Evolutionary conservation across 2,888 invertebrate species (phyloP).

Genomic region (Lottia gigantea): DNA sequence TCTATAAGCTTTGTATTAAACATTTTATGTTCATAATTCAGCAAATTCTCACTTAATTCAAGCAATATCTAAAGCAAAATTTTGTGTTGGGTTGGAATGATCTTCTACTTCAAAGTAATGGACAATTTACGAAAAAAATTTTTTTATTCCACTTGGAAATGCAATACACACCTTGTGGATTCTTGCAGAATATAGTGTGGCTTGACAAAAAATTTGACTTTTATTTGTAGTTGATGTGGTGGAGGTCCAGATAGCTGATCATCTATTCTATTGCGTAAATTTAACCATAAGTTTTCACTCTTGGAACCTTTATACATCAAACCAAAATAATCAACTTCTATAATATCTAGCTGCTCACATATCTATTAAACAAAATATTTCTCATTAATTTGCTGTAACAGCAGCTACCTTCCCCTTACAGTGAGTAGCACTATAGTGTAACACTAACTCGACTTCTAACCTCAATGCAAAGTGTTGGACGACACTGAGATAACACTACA

Average conservation of each 20-base stretch:
- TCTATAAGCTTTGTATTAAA: too few species aligned
- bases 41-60: too few species aligned
- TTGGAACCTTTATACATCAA: constrained; percentile 77
- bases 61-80: too few species aligned
- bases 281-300: constrained; percentile 86
- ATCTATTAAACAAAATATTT: constrained; percentile 73
- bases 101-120: too few species aligned
- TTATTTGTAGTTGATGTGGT: constrained; percentile 77
- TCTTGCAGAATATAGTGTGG: constrained; percentile 88
- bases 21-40: too few species aligned
- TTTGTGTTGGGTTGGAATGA: too few species aligned
- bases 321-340: constrained; percentile 84
- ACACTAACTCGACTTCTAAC: too few species aligned
- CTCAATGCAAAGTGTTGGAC: too few species aligned
- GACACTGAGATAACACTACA: too few species aligned
- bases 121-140: background rate
- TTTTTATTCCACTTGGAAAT: background rate
- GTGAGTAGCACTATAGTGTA: too few species aligned
- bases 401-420: too few species aligned
- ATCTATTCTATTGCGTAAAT: constrained; percentile 83
- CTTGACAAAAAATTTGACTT: constrained; percentile 92
- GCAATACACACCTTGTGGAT: constrained; percentile 76
- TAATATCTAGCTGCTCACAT: constrained; percentile 83
- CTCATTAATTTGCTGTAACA: too few species aligned
- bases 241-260: constrained; percentile 76